Evolutionary conservation across 2,113 vertebrate genomes (phyloP).

Genomic region (Carlito syrichta): DNA sequence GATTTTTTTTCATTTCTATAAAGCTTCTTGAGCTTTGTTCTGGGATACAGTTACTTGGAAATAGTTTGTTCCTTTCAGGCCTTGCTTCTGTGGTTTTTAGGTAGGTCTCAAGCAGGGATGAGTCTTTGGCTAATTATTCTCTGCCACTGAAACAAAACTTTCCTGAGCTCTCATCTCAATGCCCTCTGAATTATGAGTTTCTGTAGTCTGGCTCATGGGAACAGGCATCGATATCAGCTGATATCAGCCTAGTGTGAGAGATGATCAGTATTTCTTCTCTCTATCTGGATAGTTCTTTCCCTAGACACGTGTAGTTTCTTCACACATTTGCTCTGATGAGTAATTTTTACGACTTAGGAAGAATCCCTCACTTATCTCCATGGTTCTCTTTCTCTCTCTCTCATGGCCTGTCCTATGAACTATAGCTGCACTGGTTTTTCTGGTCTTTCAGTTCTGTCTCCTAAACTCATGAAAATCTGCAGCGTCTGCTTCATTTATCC

Average conservation of each 20-base stretch:
- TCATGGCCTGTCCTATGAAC: background rate
- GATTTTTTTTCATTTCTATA: background rate
- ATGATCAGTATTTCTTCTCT: background rate
- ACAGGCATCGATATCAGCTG: background rate
- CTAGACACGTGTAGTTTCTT: background rate
- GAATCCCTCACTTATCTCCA: background rate
- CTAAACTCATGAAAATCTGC: background rate
- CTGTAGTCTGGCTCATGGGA: background rate
- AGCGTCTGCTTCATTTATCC: background rate
- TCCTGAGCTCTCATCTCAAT: background rate
- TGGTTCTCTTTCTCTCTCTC: background rate
- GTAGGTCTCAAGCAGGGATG: background rate
- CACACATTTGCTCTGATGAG: background rate
- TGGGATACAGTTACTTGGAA: background rate
- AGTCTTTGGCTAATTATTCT: background rate
- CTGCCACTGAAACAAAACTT: background rate
- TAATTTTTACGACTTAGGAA: background rate
- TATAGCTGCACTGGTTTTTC: background rate
- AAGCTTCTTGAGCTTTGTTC: background rate
- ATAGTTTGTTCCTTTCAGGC: background rate
- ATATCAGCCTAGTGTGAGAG: background rate
- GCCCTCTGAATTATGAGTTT: background rate
- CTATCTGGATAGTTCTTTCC: background rate
- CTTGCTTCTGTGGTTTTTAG: background rate
- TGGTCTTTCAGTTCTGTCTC: background rate